Base-by-base conservation (phyloP, 2,888 invertebrate genomes). In the Ceratothoa steindachneri region DNA sequence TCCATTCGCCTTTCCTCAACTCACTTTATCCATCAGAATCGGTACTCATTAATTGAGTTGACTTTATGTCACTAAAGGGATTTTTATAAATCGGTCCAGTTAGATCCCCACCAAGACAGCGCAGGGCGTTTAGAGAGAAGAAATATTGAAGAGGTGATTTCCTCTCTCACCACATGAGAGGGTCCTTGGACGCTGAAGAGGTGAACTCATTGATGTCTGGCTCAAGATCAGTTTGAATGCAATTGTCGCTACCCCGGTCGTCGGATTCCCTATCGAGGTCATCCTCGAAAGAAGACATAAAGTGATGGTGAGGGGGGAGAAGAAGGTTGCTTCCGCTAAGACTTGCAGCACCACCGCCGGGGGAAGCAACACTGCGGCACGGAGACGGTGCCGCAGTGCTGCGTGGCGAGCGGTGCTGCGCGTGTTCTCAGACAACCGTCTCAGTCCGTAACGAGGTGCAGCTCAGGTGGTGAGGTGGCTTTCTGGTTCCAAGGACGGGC, bases 401-500 rank as follows among this genome's bases (percentile, higher is more conserved):
- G 66, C 30, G 71, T 24, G 78, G 71, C 29, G 71, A 70, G 53
- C 71, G 73, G 73, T 78, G 78, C 75, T 78, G 78, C 71, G 78
- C 78, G 78, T 78, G 75, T 65, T 78, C 78, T 78, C 78, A 78
- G 73, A 75, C 78, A 64, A 78, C 75, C n/a, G 75, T 75, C 30
- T 78, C 78, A 0, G 72, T 75, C 28, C 78, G 65, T 30, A 78
- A 69, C 12, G 78, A 78, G 28, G 75, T 73, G 69, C 75, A 75
- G 73, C 75, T 75, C 53, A 78, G 69, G 70, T 78, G 75, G 67
- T 78, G 78, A 28, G 73, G 72, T 22, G 78, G 73, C 67, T 78
- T 73, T 51, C 78, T 71, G 53, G 78, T 69, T 71, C 78, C 78
- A 69, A 78, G 69, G 24, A 77, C 78, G 27, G 78, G 78, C 1